Conservation (phyloP, 2,888 invertebrate species). For the Girardia tigrina region DNA sequence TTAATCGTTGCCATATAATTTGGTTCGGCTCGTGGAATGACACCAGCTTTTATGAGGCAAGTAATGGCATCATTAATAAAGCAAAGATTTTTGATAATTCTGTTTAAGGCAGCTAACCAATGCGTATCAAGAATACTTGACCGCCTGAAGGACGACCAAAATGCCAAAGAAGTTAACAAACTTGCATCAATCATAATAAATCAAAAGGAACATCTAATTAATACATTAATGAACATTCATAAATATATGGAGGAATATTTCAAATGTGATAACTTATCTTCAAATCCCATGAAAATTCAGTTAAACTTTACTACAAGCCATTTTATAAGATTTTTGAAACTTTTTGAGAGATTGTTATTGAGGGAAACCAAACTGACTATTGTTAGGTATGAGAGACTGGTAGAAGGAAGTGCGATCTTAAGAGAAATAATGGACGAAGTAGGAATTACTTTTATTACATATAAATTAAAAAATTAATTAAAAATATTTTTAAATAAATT, state of each 20-base stretch:
- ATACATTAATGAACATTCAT: background rate
- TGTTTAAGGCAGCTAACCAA: background rate
- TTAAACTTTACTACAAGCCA: background rate
- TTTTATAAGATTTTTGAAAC: background rate
- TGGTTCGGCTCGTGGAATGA: background rate
- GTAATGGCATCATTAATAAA: background rate
- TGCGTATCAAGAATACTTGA: background rate
- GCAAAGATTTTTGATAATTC: background rate
- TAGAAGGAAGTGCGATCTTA: background rate
- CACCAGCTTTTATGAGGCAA: background rate
- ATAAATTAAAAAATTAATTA: too few species aligned
- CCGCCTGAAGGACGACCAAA: background rate
- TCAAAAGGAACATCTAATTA: background rate
- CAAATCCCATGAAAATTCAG: background rate
- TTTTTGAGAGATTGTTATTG: background rate
- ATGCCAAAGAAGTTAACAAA: too few species aligned
- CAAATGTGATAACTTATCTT: background rate
- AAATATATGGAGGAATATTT: background rate
- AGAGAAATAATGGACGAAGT: background rate
- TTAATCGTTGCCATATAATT: background rate
- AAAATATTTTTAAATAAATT: too few species aligned
- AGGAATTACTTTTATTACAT: too few species aligned
- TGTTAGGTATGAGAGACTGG: background rate
- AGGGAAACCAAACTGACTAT: background rate
- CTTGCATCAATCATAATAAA: background rate